Evolutionary conservation across 2,888 invertebrate species (phyloP), one percentile per base, ranked within the genome.

Genomic region (Julus scandinavius): DNA sequence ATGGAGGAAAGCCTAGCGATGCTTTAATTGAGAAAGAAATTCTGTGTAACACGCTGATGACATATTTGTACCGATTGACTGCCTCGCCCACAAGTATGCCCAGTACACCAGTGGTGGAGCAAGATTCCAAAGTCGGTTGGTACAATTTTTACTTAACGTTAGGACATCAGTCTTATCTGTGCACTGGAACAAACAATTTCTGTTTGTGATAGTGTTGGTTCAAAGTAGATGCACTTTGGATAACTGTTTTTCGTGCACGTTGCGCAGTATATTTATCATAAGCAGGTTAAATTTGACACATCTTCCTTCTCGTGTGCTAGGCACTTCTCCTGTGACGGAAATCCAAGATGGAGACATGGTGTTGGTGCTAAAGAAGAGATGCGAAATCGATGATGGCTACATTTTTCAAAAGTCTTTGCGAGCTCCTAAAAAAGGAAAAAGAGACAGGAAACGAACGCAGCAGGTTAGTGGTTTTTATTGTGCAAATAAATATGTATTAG

Each of bases 321-420:
- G 45, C 5, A 17, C 41, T 5, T 40, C 40, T 29, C 41, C 85
- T 17, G 85, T 85, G 2, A 17, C 2, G 6, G 86, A 50, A 50
- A 45, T 86, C 45, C 86, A 86, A 38, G 29, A 38, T 49, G 49
- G 86, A 49, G 86, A 86, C 20, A 50, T n/a, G 29, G n/a, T 86
- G 49, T 86, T 86, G n/a, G 86, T 50, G 5, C n/a, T 50, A n/a
- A 86, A 49, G 50, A 86, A 49, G 50, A 29, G 86, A 86, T n/a
- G 38, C 17, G 84, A 84, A 20, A 38, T 20, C 2, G 84, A 84
- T 38, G 84, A 84, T 13, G 45, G 2, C 15, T 45, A 38, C 45
- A 3, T 17, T 45, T 13, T 38, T 15, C 84, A 41, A 45, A 84
- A 84, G n/a, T 84, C 40, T 45, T 41, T 6, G 9, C 38, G 84